Evolutionary conservation across 2,113 vertebrate species (phyloP).

Genomic region (Hemicordylus capensis): DNA sequence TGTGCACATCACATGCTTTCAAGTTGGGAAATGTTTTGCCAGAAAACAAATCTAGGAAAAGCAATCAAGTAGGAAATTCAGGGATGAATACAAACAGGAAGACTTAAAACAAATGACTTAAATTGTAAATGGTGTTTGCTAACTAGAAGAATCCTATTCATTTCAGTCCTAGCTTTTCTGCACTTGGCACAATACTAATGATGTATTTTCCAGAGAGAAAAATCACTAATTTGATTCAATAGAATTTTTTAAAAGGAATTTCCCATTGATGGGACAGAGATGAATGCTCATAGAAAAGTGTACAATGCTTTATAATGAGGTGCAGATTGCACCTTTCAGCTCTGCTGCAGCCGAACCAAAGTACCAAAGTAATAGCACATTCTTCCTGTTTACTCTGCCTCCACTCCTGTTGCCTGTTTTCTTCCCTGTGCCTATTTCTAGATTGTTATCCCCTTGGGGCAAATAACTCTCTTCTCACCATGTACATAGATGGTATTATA

Average conservation of each 20-base stretch:
- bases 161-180: neutral
- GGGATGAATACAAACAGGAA: neutral
- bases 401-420: too few relatives aligned
- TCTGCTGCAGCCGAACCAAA: too few relatives aligned
- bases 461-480: too few relatives aligned
- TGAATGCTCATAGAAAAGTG: neutral
- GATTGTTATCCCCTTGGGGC: too few relatives aligned
- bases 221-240: neutral
- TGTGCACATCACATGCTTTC: neutral
- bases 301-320: neutral
- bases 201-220: neutral
- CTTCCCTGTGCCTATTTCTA: too few relatives aligned
- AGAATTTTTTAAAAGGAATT: neutral
- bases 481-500: too few relatives aligned
- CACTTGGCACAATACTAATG: neutral
- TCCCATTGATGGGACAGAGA: neutral
- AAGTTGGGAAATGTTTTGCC: neutral
- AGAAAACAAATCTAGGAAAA: neutral
- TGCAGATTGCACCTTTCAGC: neutral
- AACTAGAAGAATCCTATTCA: neutral
- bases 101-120: neutral
- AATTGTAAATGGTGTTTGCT: neutral
- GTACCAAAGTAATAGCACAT: too few relatives aligned
- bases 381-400: too few relatives aligned
- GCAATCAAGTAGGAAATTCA: neutral